These are phyloP conservation scores for Otus sunia DNA, from an alignment of 2,113 vertebrate species.

Conservation along the genomic window DNA sequence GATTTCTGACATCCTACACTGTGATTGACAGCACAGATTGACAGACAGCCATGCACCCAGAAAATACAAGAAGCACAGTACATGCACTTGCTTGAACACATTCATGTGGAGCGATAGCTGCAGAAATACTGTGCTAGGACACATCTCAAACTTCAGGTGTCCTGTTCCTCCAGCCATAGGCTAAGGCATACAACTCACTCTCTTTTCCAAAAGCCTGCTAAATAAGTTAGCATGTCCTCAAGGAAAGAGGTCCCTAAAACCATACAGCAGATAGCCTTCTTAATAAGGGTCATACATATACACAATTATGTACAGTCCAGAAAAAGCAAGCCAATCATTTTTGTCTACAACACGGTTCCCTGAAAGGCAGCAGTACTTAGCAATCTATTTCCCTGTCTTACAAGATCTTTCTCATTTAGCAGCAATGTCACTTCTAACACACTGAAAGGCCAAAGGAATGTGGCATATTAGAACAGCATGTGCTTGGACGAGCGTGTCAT, in stretches of 20 bases:
- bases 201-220: neutral
- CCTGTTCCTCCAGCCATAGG: neutral
- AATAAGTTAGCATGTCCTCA: neutral
- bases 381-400: conserved; percentile 43
- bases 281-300: neutral
- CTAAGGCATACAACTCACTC: neutral
- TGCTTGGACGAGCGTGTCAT: conserved; percentile 61
- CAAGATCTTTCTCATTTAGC: conserved; percentile 49
- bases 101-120: neutral
- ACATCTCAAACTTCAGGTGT: neutral
- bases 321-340: neutral
- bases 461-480: conserved; percentile 60
- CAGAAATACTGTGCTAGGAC: neutral
- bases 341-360: neutral
- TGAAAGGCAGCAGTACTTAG: neutral
- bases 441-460: conserved; percentile 57
- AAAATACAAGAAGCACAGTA: neutral
- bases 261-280: neutral
- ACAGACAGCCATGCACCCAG: neutral
- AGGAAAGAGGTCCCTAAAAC: neutral
- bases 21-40: neutral
- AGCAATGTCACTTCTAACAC: conserved; percentile 53
- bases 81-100: neutral
- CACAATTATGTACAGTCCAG: neutral
- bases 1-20: neutral